phyloP scores from a whole-genome alignment of 2,797 vertebrate species.

The Myiotriccus ornatus region DNA sequence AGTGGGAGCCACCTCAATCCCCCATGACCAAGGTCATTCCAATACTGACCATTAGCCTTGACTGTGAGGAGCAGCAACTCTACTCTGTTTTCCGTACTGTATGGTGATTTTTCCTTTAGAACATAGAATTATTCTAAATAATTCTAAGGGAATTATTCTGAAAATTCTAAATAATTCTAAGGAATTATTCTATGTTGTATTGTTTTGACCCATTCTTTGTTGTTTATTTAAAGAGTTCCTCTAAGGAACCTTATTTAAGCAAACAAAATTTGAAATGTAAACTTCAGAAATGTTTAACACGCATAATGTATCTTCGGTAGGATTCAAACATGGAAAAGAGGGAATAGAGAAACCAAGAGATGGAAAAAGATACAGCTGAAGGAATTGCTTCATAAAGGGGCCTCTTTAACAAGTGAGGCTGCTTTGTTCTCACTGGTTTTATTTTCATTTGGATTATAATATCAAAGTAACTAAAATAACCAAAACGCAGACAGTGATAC shows the following conservation, averaged over 20 bases:
- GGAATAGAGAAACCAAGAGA: background rate
- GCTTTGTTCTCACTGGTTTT: background rate
- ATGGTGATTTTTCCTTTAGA: background rate
- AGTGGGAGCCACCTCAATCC: background rate
- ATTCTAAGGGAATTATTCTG: no score
- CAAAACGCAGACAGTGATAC: background rate
- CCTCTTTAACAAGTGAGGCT: background rate
- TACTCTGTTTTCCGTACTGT: background rate
- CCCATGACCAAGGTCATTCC: background rate
- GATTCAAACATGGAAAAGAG: background rate
- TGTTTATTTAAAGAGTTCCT: background rate
- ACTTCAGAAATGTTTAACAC: background rate
- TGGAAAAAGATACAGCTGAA: background rate
- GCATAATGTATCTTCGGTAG: background rate
- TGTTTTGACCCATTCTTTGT: background rate
- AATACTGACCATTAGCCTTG: background rate
- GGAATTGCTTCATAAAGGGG: background rate
- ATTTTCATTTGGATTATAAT: background rate
- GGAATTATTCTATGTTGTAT: background rate
- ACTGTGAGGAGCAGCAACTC: background rate
- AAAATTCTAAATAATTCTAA: no score
- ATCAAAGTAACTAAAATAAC: background rate
- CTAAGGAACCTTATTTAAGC: background rate
- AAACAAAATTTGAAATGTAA: background rate
- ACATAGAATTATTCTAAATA: background rate